phyloP scores from a whole-genome alignment of 2,797 vertebrate species.

The Hippopotamyrus pictus region DNA sequence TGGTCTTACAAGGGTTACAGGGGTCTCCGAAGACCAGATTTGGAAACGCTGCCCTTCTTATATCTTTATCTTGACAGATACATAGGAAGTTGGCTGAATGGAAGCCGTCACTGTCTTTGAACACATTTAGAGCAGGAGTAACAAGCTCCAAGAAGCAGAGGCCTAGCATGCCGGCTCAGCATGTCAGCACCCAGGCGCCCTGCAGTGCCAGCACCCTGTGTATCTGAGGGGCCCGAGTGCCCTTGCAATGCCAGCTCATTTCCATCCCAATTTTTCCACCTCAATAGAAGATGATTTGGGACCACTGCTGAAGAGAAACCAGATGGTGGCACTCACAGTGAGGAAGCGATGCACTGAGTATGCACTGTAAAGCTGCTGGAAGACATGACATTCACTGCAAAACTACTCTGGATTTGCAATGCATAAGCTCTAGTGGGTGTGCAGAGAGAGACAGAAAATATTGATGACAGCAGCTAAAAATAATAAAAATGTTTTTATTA shows the following conservation, averaged over 20 bases:
- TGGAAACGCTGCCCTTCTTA: neutral
- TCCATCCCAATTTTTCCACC: neutral
- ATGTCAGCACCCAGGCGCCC: neutral
- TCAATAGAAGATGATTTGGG: neutral
- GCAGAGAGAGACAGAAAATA: neutral
- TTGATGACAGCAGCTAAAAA: constrained; percentile 4
- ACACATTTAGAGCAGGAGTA: neutral
- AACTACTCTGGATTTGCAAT: neutral
- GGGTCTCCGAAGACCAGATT: neutral
- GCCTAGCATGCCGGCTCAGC: neutral
- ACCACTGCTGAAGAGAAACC: neutral
- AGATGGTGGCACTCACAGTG: neutral
- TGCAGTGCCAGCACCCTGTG: neutral
- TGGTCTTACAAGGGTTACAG: neutral
- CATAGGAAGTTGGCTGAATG: neutral
- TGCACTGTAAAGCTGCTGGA: neutral
- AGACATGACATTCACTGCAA: neutral
- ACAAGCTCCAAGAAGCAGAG: neutral
- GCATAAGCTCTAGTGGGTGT: neutral
- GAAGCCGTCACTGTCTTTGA: neutral
- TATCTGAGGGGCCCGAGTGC: neutral
- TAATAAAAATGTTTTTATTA: constrained; percentile 2
- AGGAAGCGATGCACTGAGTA: neutral
- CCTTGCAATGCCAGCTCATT: neutral
- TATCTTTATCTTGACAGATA: neutral